Percentiles rank a stretch among this genome's conserved stretches.
phyloP scores from a whole-genome alignment of 2,113 vertebrate genomes.

The Chaetodon auriga region DNA sequence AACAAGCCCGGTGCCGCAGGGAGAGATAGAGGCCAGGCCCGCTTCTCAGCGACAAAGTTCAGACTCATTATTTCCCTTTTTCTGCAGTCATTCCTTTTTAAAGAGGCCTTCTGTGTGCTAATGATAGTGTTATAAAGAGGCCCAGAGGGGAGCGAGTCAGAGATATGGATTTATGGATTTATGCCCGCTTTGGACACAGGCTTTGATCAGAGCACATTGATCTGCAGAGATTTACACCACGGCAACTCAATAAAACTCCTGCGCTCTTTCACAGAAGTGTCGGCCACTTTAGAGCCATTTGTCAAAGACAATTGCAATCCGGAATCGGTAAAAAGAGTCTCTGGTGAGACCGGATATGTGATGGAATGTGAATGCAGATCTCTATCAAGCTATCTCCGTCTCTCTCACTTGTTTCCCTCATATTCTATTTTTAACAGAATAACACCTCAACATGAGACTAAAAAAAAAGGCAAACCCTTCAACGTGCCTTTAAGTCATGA shows the following conservation, averaged over 20 bases:
- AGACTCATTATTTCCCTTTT: conserved; percentile 79
- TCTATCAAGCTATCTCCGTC: too few relatives aligned
- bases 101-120: conserved; percentile 77
- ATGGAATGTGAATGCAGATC: conserved; percentile 46
- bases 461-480: background rate
- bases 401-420: too few relatives aligned
- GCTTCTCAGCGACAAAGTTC: conserved; percentile 75
- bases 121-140: conserved; percentile 78
- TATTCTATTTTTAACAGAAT: background rate
- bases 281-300: conserved; percentile 71
- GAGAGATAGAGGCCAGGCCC: conserved; percentile 53
- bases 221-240: conserved; percentile 81
- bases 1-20: conserved; percentile 68
- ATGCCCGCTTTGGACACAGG: conserved; percentile 72
- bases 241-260: conserved; percentile 72
- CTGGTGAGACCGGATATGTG: conserved; percentile 5
- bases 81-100: conserved; percentile 71
- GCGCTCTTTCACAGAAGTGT: conserved; percentile 59
- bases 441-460: background rate
- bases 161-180: conserved; percentile 82
- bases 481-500: background rate
- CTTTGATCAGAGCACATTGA: conserved; percentile 83
- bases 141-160: conserved; percentile 66
- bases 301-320: conserved; percentile 70
- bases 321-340: conserved; percentile 56